A percentile compares a stretch with the other conserved stretches of the same genome.
These are phyloP conservation scores for Crematogaster levior DNA, from an alignment of 2,888 invertebrate species.

Conservation along the genomic window DNA sequence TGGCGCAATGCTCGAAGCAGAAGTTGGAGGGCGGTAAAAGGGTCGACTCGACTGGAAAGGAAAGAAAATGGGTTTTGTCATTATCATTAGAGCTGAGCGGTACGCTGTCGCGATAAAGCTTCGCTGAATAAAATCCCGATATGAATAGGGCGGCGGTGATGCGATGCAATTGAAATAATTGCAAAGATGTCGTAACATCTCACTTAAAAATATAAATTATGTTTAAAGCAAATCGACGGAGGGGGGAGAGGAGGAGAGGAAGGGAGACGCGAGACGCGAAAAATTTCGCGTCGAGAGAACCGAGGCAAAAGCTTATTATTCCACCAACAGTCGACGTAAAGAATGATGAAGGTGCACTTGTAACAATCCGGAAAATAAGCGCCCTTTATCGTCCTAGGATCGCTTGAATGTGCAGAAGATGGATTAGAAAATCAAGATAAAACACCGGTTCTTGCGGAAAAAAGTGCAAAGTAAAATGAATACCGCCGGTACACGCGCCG, in stretches of 20 bases:
- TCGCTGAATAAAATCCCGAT: conserved; percentile 26
- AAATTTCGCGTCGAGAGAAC: background rate
- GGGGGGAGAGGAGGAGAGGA: background rate
- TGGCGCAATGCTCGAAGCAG: conserved; percentile 16
- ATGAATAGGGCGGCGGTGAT: conserved; percentile 26
- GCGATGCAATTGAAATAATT: conserved; percentile 23
- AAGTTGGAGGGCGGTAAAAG: conserved; percentile 39
- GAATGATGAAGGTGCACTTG: conserved; percentile 35
- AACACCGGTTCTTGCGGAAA: conserved; percentile 8
- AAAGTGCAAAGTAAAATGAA: background rate
- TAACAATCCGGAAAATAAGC: conserved; percentile 36
- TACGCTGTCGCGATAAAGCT: conserved; percentile 25
- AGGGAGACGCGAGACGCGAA: background rate
- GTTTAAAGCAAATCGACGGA: background rate
- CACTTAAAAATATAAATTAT: conserved; percentile 20
- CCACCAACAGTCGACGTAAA: conserved; percentile 34
- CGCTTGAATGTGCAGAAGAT: conserved; percentile 14
- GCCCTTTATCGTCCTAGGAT: conserved; percentile 22
- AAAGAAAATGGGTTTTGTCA: conserved; percentile 50
- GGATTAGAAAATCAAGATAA: conserved; percentile 37
- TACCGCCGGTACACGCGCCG: background rate
- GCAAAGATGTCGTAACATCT: background rate
- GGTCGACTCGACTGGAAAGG: conserved; percentile 36
- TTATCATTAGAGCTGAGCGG: conserved; percentile 39
- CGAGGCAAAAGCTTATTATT: conserved; percentile 29